phyloP scores from a whole-genome alignment of 1,140 invertebrate species.

The Hormaphis cornu region DNA sequence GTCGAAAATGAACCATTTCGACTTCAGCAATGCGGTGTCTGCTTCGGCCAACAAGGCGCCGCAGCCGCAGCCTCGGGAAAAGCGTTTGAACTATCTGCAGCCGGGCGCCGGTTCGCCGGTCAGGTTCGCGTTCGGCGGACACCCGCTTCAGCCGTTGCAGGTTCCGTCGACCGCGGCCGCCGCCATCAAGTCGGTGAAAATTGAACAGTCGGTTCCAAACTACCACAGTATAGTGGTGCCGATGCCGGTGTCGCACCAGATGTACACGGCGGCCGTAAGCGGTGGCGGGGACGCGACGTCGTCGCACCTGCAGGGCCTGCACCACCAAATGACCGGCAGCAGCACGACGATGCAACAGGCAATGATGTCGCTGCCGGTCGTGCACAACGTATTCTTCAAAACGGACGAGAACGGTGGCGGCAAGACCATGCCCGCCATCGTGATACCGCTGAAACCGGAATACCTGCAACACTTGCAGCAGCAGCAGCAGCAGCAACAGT shows the following conservation, averaged over 20 bases:
- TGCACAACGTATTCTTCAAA: constrained; percentile 29
- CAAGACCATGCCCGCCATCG: constrained; percentile 20
- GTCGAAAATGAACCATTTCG: constrained; percentile 29
- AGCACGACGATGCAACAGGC: neutral
- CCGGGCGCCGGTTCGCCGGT: neutral
- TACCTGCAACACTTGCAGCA: constrained; percentile 14
- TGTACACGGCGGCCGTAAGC: neutral
- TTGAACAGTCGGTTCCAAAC: neutral
- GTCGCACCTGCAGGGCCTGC: neutral
- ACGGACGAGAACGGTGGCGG: constrained; percentile 19
- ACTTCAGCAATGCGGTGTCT: constrained; percentile 16
- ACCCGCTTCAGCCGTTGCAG: too few species aligned
- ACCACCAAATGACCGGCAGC: constrained; percentile 2
- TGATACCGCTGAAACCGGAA: constrained; percentile 20
- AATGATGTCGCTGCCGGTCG: constrained; percentile 28
- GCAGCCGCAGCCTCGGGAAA: neutral
- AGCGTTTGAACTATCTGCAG: constrained; percentile 3
- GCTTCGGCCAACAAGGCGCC: neutral
- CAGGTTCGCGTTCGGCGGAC: neutral
- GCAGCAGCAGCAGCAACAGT: neutral
- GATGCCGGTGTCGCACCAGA: constrained; percentile 2
- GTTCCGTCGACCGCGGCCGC: neutral
- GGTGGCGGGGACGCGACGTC: neutral
- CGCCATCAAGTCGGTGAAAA: neutral
- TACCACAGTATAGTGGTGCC: constrained; percentile 25